A percentile compares a stretch with the other conserved stretches of the same genome.
Evolutionary conservation across 2,797 vertebrate genomes (phyloP).

Genomic region (Poecilia gillii): DNA sequence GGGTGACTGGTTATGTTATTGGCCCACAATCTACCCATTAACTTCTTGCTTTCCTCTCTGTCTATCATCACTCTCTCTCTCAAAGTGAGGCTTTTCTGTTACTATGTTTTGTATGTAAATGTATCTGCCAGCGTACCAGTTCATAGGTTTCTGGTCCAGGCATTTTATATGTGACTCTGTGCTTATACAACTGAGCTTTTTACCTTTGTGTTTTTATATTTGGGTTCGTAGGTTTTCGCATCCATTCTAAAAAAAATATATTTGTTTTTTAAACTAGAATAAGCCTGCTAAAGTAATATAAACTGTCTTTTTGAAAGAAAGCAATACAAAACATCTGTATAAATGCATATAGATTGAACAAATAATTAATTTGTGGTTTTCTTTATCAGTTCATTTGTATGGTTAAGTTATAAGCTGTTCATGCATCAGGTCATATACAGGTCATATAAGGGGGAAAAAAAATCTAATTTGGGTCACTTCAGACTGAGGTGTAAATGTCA

Average conservation of each 20-base stretch:
- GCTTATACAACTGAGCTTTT: slow-evolving; percentile 1
- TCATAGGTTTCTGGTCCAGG: neutral
- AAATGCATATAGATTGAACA: neutral
- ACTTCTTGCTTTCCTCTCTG: slow-evolving; percentile 72
- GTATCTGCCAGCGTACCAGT: slow-evolving; percentile 27
- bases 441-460: too few relatives aligned
- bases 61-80: slow-evolving; percentile 60
- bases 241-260: neutral
- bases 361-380: neutral
- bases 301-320: neutral
- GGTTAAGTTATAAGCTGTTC: neutral
- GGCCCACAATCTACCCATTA: slow-evolving; percentile 80
- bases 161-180: neutral
- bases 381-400: neutral
- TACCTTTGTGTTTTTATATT: neutral
- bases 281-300: neutral
- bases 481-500: neutral
- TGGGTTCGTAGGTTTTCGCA: neutral
- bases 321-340: neutral
- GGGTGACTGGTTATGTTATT: slow-evolving; percentile 81
- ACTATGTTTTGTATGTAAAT: slow-evolving; percentile 33
- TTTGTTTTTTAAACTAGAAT: neutral
- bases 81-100: slow-evolving; percentile 48
- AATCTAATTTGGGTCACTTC: too few relatives aligned
- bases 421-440: neutral